Evolutionary conservation across 2,888 invertebrate genomes (phyloP).

Genomic region (Cephus sareptanus): DNA sequence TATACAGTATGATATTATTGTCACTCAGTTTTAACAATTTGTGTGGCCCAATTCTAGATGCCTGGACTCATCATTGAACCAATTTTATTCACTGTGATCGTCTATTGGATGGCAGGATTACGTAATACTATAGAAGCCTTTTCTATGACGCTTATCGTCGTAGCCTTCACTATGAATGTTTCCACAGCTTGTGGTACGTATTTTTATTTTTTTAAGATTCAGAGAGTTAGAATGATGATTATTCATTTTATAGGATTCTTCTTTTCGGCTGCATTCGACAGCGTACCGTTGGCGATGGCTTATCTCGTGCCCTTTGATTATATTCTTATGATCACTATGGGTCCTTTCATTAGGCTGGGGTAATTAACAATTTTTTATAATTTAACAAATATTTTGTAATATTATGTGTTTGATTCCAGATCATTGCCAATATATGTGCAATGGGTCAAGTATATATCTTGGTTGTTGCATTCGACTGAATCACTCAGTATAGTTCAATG

Average conservation of each 20-base stretch:
- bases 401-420: slow-evolving; percentile 65
- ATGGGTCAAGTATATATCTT: slow-evolving; percentile 85
- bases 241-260: slow-evolving; percentile 73
- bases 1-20: neutral
- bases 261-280: slow-evolving; percentile 86
- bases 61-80: slow-evolving; percentile 89
- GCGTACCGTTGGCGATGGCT: slow-evolving; percentile 83
- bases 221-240: neutral
- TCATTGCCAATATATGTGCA: slow-evolving; percentile 77
- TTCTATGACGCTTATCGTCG: slow-evolving; percentile 74
- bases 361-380: slow-evolving; percentile 53
- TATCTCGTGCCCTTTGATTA: slow-evolving; percentile 89
- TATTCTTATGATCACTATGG: slow-evolving; percentile 87
- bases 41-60: slow-evolving; percentile 69
- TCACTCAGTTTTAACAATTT: slow-evolving; percentile 7
- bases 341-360: slow-evolving; percentile 85
- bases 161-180: slow-evolving; percentile 85
- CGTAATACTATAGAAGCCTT: slow-evolving; percentile 76
- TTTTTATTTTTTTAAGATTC: neutral
- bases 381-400: slow-evolving; percentile 4
- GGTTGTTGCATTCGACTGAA: slow-evolving; percentile 90
- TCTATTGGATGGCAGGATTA: slow-evolving; percentile 90
- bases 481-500: slow-evolving; percentile 85
- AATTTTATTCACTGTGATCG: slow-evolving; percentile 80
- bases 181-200: slow-evolving; percentile 84